Percentiles rank a stretch among this genome's conserved stretches.
Conservation (phyloP, 2,113 vertebrate genomes). For the Taxidea taxus region DNA sequence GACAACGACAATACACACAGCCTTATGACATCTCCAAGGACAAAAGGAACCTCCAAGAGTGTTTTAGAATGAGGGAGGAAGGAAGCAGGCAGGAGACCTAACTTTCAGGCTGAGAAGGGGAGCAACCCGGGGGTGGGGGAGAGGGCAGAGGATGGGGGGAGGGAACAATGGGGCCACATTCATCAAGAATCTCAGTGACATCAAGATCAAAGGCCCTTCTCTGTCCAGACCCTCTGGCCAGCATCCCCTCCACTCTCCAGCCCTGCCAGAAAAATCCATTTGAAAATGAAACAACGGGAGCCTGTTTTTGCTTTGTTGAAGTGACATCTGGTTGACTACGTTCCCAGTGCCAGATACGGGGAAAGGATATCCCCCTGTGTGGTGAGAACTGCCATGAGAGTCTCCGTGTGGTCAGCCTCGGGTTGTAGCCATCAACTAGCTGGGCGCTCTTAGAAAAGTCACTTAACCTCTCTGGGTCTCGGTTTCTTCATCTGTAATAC, state of each 20-base stretch:
- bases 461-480: conserved; percentile 18
- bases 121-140: fast-evolving
- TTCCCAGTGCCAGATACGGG: neutral
- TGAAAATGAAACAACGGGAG: neutral
- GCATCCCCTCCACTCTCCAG: neutral
- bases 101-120: neutral
- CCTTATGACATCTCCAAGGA: neutral
- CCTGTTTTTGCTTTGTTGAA: neutral
- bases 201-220: neutral
- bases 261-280: neutral
- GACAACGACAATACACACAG: conserved; percentile 13
- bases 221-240: neutral
- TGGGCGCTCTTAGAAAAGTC: neutral
- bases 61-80: neutral
- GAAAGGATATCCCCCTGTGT: neutral
- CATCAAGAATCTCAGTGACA: neutral
- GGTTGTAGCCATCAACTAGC: neutral
- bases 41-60: neutral
- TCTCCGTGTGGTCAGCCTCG: neutral
- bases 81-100: neutral
- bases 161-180: neutral
- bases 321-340: conserved; percentile 16
- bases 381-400: neutral
- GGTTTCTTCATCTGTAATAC: conserved; percentile 15
- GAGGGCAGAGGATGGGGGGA: no score